These are phyloP conservation scores for Netelia virgata DNA, from an alignment of 2,888 invertebrate species.

Conservation along the genomic window DNA sequence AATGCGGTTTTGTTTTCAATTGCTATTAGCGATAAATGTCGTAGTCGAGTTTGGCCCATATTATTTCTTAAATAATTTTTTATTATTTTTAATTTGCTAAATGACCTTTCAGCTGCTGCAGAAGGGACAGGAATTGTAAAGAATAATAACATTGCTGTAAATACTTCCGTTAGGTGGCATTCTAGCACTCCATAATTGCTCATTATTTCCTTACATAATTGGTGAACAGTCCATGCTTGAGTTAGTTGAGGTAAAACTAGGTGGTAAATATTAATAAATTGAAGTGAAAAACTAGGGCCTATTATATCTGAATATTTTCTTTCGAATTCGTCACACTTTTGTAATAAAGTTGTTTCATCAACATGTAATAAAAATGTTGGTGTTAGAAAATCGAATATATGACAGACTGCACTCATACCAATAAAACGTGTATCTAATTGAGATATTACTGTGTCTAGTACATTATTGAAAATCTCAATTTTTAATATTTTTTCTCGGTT, in stretches of 20 bases:
- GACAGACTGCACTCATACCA: constrained; percentile 74
- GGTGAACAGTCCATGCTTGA: constrained; percentile 65
- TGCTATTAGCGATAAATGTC: constrained; percentile 45
- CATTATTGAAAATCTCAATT: constrained; percentile 72
- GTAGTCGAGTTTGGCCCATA: constrained; percentile 60
- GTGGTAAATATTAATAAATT: constrained; percentile 74
- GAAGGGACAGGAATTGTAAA: too few relatives aligned
- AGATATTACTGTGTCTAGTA: constrained; percentile 74
- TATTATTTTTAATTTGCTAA: constrained; percentile 35
- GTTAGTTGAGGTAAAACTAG: constrained; percentile 71
- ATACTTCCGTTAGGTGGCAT: too few relatives aligned
- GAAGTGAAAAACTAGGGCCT: constrained; percentile 72
- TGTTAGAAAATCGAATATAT: constrained; percentile 74
- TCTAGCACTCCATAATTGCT: constrained; percentile 56
- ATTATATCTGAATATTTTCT: constrained; percentile 75
- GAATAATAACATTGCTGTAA: too few relatives aligned
- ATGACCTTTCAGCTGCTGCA: constrained; percentile 8
- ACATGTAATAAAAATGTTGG: constrained; percentile 72
- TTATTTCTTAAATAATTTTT: constrained; percentile 58
- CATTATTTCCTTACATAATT: constrained; percentile 72
- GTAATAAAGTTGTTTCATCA: constrained; percentile 55
- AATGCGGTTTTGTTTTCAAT: constrained; percentile 44
- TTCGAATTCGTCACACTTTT: constrained; percentile 74
- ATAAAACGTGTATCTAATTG: constrained; percentile 74
- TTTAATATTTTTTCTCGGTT: constrained; percentile 67